Evolutionary conservation across 2,888 invertebrate genomes (phyloP).

Genomic region (Bimastos eiseni): DNA sequence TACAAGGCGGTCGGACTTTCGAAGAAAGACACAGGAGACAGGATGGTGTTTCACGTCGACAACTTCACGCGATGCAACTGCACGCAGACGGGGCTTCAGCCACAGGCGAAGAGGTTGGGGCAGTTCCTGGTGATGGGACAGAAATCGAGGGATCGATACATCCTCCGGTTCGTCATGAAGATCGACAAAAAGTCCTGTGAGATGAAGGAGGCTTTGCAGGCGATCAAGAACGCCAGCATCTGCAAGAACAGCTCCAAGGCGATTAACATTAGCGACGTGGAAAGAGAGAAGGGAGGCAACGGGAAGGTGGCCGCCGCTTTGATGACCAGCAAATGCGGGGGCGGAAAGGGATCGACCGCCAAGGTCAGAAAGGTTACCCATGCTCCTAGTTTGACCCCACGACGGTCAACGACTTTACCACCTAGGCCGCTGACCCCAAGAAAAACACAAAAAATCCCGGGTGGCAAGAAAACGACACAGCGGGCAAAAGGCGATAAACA

Average conservation of each 20-base stretch:
- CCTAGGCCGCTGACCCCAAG: background rate
- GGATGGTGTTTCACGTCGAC: background rate
- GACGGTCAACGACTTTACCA: background rate
- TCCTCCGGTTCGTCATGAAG: constrained; percentile 3
- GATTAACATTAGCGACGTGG: background rate
- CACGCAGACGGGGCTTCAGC: constrained; percentile 7
- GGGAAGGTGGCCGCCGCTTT: background rate
- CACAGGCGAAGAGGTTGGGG: background rate
- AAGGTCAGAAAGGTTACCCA: background rate
- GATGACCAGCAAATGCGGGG: constrained; percentile 1
- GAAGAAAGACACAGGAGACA: background rate
- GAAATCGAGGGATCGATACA: background rate
- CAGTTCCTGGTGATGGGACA: constrained; percentile 20
- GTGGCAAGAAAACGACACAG: background rate
- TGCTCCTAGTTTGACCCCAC: background rate
- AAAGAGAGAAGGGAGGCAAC: background rate
- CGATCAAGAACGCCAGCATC: constrained; percentile 1
- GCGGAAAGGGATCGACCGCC: background rate
- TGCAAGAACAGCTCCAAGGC: constrained; percentile 18
- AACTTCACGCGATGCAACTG: constrained; percentile 19
- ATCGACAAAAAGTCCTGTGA: background rate
- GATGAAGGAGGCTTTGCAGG: background rate
- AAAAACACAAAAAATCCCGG: background rate
- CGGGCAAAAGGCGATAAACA: background rate
- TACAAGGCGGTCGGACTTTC: constrained; percentile 9